phyloP scores from a whole-genome alignment of 1,140 invertebrate species.

The Halesus radiatus region DNA sequence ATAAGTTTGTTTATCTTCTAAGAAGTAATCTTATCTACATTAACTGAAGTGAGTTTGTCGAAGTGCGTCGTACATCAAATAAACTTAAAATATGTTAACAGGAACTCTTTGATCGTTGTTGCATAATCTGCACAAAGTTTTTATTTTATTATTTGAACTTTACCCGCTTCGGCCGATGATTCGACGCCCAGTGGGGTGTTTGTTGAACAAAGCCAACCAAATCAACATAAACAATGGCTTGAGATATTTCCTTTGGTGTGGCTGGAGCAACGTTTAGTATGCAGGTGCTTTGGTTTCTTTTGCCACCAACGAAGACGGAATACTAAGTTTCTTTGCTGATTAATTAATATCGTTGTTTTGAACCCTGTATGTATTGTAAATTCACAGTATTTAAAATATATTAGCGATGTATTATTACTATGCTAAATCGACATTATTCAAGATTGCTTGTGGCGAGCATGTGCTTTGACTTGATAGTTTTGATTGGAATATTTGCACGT shows the following conservation, averaged over 20 bases:
- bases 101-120: background rate
- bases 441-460: too few species aligned
- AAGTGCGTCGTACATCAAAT: too few species aligned
- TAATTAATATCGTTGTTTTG: constrained; percentile 15
- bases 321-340: constrained; percentile 19
- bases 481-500: too few species aligned
- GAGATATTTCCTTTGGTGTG: constrained; percentile 1
- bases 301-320: constrained; percentile 13
- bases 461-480: too few species aligned
- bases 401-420: background rate
- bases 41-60: too few species aligned
- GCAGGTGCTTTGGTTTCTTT: background rate
- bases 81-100: too few species aligned
- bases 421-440: too few species aligned
- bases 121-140: background rate
- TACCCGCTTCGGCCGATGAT: background rate
- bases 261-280: background rate
- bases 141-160: background rate
- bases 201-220: constrained; percentile 7
- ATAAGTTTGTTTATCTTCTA: too few species aligned
- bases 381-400: background rate
- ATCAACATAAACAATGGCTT: background rate
- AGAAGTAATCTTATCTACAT: too few species aligned
- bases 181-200: background rate
- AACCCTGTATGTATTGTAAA: background rate